phyloP scores from a whole-genome alignment of 2,113 vertebrate species.

The Anguilla japonica region DNA sequence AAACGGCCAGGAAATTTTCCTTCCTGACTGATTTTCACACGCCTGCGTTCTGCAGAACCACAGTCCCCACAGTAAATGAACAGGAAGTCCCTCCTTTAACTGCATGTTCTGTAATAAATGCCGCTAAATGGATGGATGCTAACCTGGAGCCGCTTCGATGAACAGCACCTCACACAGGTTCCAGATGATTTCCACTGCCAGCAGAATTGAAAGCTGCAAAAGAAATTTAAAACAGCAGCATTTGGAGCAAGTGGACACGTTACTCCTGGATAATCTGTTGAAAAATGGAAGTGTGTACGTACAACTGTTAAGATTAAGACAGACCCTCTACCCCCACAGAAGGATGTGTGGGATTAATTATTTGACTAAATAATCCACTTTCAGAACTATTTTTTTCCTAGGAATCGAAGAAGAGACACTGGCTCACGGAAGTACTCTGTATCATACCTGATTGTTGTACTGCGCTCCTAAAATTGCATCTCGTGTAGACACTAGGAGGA shows the following conservation, averaged over 20 bases:
- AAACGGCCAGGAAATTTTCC: too few species aligned
- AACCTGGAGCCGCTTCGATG: slow-evolving; percentile 90
- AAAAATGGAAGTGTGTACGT: too few species aligned
- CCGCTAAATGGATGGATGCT: not conserved
- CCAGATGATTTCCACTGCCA: slow-evolving; percentile 95
- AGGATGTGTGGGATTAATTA: not conserved
- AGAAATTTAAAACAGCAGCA: not conserved
- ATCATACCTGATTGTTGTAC: slow-evolving; percentile 83
- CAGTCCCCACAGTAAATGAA: too few species aligned
- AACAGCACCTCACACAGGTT: slow-evolving; percentile 97
- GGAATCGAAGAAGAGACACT: not conserved
- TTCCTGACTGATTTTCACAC: too few species aligned
- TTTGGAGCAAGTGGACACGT: not conserved
- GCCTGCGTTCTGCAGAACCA: too few species aligned
- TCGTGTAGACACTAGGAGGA: slow-evolving; percentile 73
- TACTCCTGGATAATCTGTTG: not conserved
- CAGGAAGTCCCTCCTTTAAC: too few species aligned
- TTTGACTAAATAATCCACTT: not conserved
- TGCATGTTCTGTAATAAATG: not conserved
- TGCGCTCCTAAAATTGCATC: slow-evolving; percentile 66
- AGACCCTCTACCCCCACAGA: not conserved
- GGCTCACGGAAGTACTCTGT: not conserved
- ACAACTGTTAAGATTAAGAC: not conserved
- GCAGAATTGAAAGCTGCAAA: slow-evolving; percentile 84
- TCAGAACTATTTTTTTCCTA: not conserved